These are phyloP conservation scores for Euura lappo DNA, from an alignment of 1,140 invertebrate genomes.

Conservation along the genomic window DNA sequence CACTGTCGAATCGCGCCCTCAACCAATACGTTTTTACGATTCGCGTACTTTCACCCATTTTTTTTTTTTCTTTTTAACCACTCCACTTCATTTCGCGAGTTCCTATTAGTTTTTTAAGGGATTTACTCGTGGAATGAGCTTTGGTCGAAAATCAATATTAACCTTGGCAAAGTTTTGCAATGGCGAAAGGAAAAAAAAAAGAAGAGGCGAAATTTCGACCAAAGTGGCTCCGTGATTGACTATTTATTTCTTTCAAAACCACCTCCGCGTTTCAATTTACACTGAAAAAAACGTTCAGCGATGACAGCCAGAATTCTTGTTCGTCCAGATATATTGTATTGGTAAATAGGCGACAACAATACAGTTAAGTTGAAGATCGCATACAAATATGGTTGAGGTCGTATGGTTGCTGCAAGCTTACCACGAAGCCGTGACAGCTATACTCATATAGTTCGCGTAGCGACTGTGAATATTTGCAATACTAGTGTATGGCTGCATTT, in stretches of 20 bases:
- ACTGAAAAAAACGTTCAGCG: too few relatives aligned
- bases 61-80: conserved; percentile 15
- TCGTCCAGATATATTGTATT: too few relatives aligned
- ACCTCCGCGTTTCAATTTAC: too few relatives aligned
- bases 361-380: too few relatives aligned
- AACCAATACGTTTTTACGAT: conserved; percentile 43
- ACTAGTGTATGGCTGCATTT: too few relatives aligned
- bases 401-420: too few relatives aligned
- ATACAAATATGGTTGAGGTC: too few relatives aligned
- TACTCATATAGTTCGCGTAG: too few relatives aligned
- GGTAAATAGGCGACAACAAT: too few relatives aligned
- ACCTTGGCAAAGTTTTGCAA: background rate
- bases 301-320: too few relatives aligned
- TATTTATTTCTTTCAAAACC: background rate
- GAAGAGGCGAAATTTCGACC: background rate
- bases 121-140: conserved; percentile 38
- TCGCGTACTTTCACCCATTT: conserved; percentile 26
- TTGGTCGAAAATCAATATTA: conserved; percentile 29
- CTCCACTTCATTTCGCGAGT: background rate
- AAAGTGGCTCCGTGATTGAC: background rate
- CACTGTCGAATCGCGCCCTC: conserved; percentile 45
- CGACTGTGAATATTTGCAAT: too few relatives aligned
- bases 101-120: conserved; percentile 35
- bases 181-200: conserved; percentile 9
- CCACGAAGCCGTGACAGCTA: too few relatives aligned